Base-by-base conservation (phyloP, 1,140 invertebrate genomes). In the Zaprionus capensis region DNA sequence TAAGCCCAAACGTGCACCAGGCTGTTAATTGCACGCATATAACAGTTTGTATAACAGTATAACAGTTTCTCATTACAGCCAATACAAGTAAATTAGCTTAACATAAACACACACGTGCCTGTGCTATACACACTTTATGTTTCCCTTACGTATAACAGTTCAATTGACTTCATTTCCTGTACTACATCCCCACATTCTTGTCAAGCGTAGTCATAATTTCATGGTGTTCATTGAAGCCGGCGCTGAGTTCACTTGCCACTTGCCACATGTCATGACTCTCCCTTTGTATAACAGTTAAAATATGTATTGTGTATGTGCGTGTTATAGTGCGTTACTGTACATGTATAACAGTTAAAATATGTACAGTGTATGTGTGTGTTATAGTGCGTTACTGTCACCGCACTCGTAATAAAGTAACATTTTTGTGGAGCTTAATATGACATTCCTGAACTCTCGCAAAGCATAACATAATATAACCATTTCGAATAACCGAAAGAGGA, bases 401-500 rank as follows among this genome's bases (percentile, higher is more conserved):
- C 46, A 51, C 20, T 51, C 20, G 46, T 51, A 51, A 51, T 51
- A 51, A 51, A 51, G 20, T 51, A 51, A 24, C 46, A 51, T 38
- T 17, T 53, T 53, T 34, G 12, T 59, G 31, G 3, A 53, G 12
- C 31, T 65, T 65, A 36, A 65, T 65, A 17, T 49, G 20, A 65
- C 49, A 65, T 65, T 55, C 31, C 31, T 36, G 63, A 51, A 51
- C 14, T 20, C 20, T 20, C 20, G 62, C 34, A 14, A 26, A 53
- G 22, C 22, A 59, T 26, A 17, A 41, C 22, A 59, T 34, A 17
- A 44, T 38, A 69, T 63, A 63, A 69, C 57, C 66, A 69, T 61
- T 44, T 44, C n/a, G 51, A 31, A 57, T 56, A 57, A 57, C 17
- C 57, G 11, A 14, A 22, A 46, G 56, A 66, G 28, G 17, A 5